Evolutionary conservation across 2,888 invertebrate genomes (phyloP), one percentile per base, ranked within the genome.

Genomic region (Nemoura dubitans): DNA sequence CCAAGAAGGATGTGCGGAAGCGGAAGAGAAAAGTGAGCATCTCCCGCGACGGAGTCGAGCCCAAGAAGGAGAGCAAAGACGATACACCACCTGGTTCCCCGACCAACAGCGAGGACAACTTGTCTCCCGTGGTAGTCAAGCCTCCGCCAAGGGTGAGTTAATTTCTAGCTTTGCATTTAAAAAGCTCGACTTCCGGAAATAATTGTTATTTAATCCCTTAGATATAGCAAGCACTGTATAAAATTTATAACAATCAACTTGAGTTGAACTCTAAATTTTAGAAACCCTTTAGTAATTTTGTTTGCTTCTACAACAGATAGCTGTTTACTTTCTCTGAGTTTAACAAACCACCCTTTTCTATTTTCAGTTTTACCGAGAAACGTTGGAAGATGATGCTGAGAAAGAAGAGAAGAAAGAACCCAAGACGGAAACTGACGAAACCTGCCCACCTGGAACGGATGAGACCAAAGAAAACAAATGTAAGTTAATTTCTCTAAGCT

Each of bases 361-460:
- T 86, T 90, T 91, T 42, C 90, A 94, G 93, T 98, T 98, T 92
- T 98, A 98, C 91, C 97, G 98, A 92, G 98, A 98, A 89, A 98
- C 98, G 0, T 92, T 98, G 88, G 96, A 97, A 89, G 93, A 94
- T 7, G 94, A 94, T 80, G 21, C 29, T n/a, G 89, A 88, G 76
- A 89, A 89, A 77, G 91, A 91, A 29, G 88, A 88, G 26, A 89
- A 90, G 59, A 28, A 28, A n/a, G 30, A 81, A n/a, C 2, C 30
- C n/a, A 81, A 81, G 7, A 90, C 90, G 7, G 91, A 92, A 76
- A 91, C 90, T 85, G 90, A 90, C 21, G 90, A 89, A 77, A 91
- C 91, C 76, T 92, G 25, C 43, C 16, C 59, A 59, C 59, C 59
- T 7, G 59, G 59, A 59, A 30, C 28, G 26, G 29, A 86, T 1